These are phyloP conservation scores for Eulithis prunata DNA, from an alignment of 2,888 invertebrate species.

Conservation along the genomic window DNA sequence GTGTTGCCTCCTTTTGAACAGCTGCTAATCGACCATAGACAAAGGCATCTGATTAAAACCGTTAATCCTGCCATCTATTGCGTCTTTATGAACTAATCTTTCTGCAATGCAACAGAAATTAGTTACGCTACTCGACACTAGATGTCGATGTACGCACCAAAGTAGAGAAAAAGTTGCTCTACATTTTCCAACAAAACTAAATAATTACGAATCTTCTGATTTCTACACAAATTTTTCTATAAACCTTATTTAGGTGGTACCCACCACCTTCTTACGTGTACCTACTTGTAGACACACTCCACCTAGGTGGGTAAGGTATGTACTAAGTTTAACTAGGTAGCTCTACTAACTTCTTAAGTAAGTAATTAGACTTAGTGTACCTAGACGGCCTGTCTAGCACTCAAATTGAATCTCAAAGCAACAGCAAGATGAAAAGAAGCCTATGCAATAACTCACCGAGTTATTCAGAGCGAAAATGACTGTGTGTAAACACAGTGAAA, in stretches of 20 bases:
- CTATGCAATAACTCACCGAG: slow-evolving; percentile 6
- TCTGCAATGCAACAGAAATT: background rate
- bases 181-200: background rate
- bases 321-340: too few relatives aligned
- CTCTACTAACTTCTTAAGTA: too few relatives aligned
- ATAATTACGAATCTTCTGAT: too few relatives aligned
- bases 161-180: background rate
- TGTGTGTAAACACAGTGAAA: slow-evolving; percentile 19
- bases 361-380: too few relatives aligned
- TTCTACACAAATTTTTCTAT: too few relatives aligned
- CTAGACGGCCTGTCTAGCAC: background rate
- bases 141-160: slow-evolving; percentile 1
- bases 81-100: background rate
- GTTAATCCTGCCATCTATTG: slow-evolving; percentile 8
- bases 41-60: background rate
- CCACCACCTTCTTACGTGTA: too few relatives aligned
- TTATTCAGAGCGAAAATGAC: slow-evolving; percentile 16
- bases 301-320: too few relatives aligned
- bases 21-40: slow-evolving; percentile 13
- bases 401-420: background rate
- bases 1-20: slow-evolving; percentile 16
- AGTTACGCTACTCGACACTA: slow-evolving; percentile 22
- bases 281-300: too few relatives aligned
- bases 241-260: too few relatives aligned
- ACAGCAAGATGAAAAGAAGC: slow-evolving; percentile 11